These are phyloP conservation scores for Nerophis ophidion DNA, from an alignment of 2,113 vertebrate genomes.

Conservation along the genomic window DNA sequence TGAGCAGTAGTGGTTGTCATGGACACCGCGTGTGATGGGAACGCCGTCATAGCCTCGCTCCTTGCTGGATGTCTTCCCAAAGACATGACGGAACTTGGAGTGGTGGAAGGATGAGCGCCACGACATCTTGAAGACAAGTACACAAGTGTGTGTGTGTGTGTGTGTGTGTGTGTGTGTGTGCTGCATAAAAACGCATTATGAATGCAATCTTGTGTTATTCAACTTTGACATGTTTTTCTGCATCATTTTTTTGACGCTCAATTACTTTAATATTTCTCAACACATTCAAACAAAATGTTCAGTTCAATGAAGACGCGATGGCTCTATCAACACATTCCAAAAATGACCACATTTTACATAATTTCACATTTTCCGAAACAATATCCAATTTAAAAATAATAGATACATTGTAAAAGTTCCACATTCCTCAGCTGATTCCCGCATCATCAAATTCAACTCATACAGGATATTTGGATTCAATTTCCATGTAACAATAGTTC, in stretches of 20 bases:
- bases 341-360: too few relatives aligned
- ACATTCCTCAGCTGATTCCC: neutral
- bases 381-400: too few relatives aligned
- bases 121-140: slow-evolving; percentile 79
- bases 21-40: slow-evolving; percentile 84
- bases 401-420: too few relatives aligned
- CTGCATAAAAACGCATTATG: slow-evolving; percentile 5
- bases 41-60: slow-evolving; percentile 81
- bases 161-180: slow-evolving; percentile 7
- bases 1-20: slow-evolving; percentile 89
- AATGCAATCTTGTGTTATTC: slow-evolving; percentile 5
- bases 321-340: too few relatives aligned
- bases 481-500: too few relatives aligned
- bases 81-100: slow-evolving; percentile 88
- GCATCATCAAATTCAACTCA: neutral
- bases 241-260: neutral
- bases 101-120: slow-evolving; percentile 79
- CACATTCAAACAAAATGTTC: too few relatives aligned
- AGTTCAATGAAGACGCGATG: too few relatives aligned
- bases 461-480: too few relatives aligned
- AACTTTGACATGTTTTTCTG: too few relatives aligned
- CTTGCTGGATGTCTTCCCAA: slow-evolving; percentile 78
- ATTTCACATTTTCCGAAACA: too few relatives aligned
- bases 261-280: neutral
- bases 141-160: slow-evolving; percentile 4